phyloP scores from a whole-genome alignment of 2,888 invertebrate species.

The Mayetiola destructor region DNA sequence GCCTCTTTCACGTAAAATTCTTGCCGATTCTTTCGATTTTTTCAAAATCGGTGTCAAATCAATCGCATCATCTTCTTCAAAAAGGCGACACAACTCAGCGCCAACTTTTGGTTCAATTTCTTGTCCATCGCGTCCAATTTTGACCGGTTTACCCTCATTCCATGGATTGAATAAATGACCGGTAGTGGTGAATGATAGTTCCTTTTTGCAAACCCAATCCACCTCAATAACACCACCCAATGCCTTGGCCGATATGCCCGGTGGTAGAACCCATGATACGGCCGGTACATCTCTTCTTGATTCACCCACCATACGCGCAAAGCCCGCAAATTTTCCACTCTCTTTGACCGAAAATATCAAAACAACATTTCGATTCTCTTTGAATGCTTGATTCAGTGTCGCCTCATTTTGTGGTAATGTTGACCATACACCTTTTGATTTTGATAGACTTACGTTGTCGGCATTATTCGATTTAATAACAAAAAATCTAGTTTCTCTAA shows the following conservation, averaged over 20 bases:
- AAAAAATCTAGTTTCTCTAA: slow-evolving; percentile 87
- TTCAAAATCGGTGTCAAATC: slow-evolving; percentile 78
- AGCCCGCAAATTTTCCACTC: slow-evolving; percentile 87
- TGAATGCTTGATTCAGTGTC: slow-evolving; percentile 86
- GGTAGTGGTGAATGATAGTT: slow-evolving; percentile 82
- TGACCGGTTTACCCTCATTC: slow-evolving; percentile 97
- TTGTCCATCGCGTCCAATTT: slow-evolving; percentile 97
- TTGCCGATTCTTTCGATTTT: slow-evolving; percentile 71
- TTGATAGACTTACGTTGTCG: slow-evolving; percentile 88
- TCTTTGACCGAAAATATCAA: slow-evolving; percentile 95
- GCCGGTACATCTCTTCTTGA: slow-evolving; percentile 81
- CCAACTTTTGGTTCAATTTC: slow-evolving; percentile 95
- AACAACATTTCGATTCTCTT: slow-evolving; percentile 84
- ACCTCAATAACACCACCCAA: slow-evolving; percentile 92
- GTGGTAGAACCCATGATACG: slow-evolving; percentile 87
- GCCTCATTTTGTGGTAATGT: slow-evolving; percentile 94
- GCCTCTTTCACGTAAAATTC: slow-evolving; percentile 40
- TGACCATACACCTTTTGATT: slow-evolving; percentile 94
- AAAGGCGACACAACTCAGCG: slow-evolving; percentile 78
- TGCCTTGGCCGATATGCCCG: slow-evolving; percentile 81
- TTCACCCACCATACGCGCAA: slow-evolving; percentile 78
- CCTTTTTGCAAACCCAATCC: slow-evolving; percentile 93
- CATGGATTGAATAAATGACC: slow-evolving; percentile 90
- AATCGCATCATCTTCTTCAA: slow-evolving; percentile 82
- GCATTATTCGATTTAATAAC: slow-evolving; percentile 96